phyloP scores from a whole-genome alignment of 1,140 invertebrate species.

The Agrypnia vestita region DNA sequence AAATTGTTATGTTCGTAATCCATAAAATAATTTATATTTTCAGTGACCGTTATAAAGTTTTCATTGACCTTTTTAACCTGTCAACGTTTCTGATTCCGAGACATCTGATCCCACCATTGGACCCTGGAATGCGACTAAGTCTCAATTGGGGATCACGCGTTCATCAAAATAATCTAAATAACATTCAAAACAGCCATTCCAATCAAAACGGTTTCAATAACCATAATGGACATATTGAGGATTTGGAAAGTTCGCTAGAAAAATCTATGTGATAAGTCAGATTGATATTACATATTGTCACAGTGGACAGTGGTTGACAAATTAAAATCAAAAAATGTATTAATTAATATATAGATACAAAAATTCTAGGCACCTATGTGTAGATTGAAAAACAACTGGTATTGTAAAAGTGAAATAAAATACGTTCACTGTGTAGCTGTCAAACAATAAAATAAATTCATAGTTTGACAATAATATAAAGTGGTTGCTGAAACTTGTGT shows the following conservation, averaged over 20 bases:
- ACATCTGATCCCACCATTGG: slow-evolving; percentile 91
- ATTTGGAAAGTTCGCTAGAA: slow-evolving; percentile 55
- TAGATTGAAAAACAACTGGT: too few species aligned
- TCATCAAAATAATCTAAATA: slow-evolving; percentile 27
- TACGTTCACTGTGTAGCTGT: too few species aligned
- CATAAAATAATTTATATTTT: slow-evolving; percentile 61
- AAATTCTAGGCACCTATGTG: too few species aligned
- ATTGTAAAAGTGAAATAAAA: too few species aligned
- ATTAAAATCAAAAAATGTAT: too few species aligned
- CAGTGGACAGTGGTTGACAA: too few species aligned
- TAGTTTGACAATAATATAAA: too few species aligned
- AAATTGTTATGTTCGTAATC: background rate
- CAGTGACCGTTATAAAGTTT: slow-evolving; percentile 99
- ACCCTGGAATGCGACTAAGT: slow-evolving; percentile 76
- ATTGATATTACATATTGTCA: too few species aligned
- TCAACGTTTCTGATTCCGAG: slow-evolving; percentile 96
- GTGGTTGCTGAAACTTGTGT: too few species aligned
- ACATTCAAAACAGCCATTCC: slow-evolving; percentile 56
- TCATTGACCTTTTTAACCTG: slow-evolving; percentile 97
- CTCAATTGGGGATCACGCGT: slow-evolving; percentile 65
- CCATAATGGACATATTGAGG: slow-evolving; percentile 55
- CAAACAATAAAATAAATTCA: too few species aligned
- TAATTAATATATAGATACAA: too few species aligned
- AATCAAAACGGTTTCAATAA: slow-evolving; percentile 62
- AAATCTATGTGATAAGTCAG: slow-evolving; percentile 48